Base-by-base conservation (phyloP, 2,888 invertebrate species). In the Cryptus viduatorius region DNA sequence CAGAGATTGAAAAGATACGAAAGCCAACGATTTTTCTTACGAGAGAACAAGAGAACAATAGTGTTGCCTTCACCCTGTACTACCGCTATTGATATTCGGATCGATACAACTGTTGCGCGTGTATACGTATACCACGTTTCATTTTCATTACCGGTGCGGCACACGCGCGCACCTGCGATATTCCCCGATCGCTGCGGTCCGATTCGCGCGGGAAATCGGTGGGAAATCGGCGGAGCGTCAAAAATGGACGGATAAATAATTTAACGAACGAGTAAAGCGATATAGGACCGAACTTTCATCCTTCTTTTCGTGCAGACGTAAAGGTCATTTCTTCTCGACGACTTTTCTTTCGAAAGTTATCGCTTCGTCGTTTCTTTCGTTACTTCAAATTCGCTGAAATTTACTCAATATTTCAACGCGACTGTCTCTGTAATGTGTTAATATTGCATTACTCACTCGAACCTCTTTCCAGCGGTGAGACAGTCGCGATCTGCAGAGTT, bases 1-100 rank as follows among this genome's bases (percentile, higher is more conserved):
- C 46, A 37, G 65, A 79, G 83, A 83, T 83, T 83, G 71, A 83
- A 79, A 79, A 83, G 83, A 79, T 79, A 80, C 76, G 83, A 79
- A 83, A 76, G 29, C 61, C 76, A 37, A 65, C 59, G 76, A 76
- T 83, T 53, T 29, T 8, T 42, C 44, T 71, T 67, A 68, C 61
- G 75, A n/a, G n/a, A n/a, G 53, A 75, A 24, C 46, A 56, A 71
- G 79, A 61, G 79, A 73, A 69, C 69, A 75, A 75, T 61, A 69
- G 37, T 78, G 44, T 67, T 37, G n/a, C 61, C 67, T 79, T 72
- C 53, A 31, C 50, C 46, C 53, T 50, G 48, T 19, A 46, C 64
- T 67, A 16, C 42, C 3, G 61, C 4, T 56, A 24, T 56, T 56
- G 19, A 56, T 24, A 56, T 12, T 44, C 46, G 14, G 12, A 24